Evolutionary conservation across 2,113 vertebrate genomes (phyloP).

Genomic region (Sakesphorus luctuosus): DNA sequence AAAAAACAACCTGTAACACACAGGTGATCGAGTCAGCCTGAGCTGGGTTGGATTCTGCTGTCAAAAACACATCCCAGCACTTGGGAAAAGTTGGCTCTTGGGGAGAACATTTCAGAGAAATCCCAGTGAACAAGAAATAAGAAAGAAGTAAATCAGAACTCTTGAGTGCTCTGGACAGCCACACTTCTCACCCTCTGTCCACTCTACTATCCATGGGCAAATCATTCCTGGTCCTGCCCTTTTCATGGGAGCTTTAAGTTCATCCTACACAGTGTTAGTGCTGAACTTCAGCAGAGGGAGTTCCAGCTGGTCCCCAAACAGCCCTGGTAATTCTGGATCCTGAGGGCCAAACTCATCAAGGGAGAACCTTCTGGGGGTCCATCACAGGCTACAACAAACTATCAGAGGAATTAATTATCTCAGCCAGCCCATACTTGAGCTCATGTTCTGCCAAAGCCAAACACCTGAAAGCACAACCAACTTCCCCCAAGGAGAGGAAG

Average conservation of each 20-base stretch:
- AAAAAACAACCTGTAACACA: slow-evolving; percentile 15
- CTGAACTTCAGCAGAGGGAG: background rate
- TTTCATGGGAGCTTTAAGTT: background rate
- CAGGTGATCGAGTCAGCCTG: background rate
- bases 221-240: background rate
- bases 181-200: background rate
- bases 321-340: background rate
- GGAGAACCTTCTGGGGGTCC: background rate
- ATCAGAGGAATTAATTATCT: background rate
- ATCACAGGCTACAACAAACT: background rate
- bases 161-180: background rate
- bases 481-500: background rate
- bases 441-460: background rate
- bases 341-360: background rate
- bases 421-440: background rate
- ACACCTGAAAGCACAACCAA: background rate
- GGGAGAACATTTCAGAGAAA: background rate
- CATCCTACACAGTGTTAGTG: too few species aligned
- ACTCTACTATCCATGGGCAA: background rate
- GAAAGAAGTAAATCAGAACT: background rate
- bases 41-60: background rate
- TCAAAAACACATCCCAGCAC: background rate
- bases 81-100: background rate
- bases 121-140: background rate
- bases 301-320: background rate